Percentiles rank a stretch among this genome's conserved stretches.
phyloP scores from a whole-genome alignment of 2,888 invertebrate species.

The Yponomeuta malinellus region DNA sequence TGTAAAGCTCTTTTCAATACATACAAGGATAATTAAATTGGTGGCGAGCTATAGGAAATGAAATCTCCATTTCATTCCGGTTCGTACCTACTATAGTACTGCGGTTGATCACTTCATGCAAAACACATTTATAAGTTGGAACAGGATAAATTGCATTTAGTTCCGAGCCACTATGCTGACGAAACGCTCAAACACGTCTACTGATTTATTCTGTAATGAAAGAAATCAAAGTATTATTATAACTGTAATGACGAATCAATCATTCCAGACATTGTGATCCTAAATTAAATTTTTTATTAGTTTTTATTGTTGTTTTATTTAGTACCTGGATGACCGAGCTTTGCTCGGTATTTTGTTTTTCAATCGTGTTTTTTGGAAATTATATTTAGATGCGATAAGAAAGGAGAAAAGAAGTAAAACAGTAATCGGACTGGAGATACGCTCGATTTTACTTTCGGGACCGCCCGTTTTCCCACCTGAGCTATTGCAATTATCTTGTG shows the following conservation, averaged over 20 bases:
- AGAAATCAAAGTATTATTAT: conserved; percentile 24
- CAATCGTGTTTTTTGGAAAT: too few species aligned
- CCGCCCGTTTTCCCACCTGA: too few species aligned
- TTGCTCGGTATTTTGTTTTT: too few species aligned
- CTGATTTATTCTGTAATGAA: not conserved
- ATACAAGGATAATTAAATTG: conserved; percentile 1
- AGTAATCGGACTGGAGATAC: too few species aligned
- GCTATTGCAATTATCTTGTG: too few species aligned
- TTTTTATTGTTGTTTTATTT: conserved; percentile 34
- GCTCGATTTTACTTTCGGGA: too few species aligned
- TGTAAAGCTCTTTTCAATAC: not conserved
- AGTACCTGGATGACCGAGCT: conserved; percentile 12
- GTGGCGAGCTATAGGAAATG: conserved; percentile 6
- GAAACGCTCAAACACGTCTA: not conserved
- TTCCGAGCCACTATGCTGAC: conserved; percentile 14
- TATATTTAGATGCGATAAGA: conserved; percentile 23
- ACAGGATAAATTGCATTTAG: conserved; percentile 23
- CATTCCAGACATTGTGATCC: conserved; percentile 49
- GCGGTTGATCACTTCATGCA: not conserved
- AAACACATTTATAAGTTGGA: conserved; percentile 19
- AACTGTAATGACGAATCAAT: conserved; percentile 20
- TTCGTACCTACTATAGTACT: not conserved
- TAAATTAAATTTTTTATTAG: conserved; percentile 67
- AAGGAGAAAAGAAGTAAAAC: too few species aligned
- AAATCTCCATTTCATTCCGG: not conserved